Evolutionary conservation across 2,113 vertebrate species (phyloP).

Genomic region (Oreochromis niloticus): DNA sequence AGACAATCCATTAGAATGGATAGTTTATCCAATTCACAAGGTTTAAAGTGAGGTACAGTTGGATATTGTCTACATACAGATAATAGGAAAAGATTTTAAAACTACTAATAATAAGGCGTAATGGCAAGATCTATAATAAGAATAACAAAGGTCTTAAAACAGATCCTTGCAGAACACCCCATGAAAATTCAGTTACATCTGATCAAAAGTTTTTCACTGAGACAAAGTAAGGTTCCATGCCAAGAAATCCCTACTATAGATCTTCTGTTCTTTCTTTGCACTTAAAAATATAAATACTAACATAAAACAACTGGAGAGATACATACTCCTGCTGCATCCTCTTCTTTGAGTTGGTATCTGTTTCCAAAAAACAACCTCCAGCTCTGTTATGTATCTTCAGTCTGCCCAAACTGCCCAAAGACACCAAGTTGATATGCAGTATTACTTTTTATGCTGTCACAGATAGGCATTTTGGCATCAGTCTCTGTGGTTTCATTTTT

Average conservation of each 20-base stretch:
- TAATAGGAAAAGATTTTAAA: neutral
- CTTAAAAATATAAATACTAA: neutral
- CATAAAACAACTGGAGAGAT: neutral
- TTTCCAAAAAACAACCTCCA: neutral
- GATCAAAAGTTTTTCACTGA: neutral
- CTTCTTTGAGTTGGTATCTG: neutral
- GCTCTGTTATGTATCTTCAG: neutral
- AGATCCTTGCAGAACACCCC: neutral
- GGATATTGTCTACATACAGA: neutral
- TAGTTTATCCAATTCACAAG: neutral
- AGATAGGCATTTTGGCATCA: neutral
- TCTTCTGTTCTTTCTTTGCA: neutral
- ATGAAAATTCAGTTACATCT: neutral
- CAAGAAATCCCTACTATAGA: neutral
- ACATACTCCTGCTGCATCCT: neutral
- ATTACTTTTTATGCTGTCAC: neutral
- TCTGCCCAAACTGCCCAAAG: neutral
- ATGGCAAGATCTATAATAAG: neutral
- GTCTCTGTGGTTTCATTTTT: neutral
- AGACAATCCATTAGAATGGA: neutral
- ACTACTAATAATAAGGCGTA: neutral
- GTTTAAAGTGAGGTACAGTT: neutral
- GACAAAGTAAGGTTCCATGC: neutral
- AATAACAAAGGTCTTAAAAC: neutral
- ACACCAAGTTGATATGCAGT: neutral